A percentile compares a stretch with the other conserved stretches of the same genome.
Evolutionary conservation across 2,888 invertebrate genomes (phyloP).

Genomic region (Cyaniris semiargus): DNA sequence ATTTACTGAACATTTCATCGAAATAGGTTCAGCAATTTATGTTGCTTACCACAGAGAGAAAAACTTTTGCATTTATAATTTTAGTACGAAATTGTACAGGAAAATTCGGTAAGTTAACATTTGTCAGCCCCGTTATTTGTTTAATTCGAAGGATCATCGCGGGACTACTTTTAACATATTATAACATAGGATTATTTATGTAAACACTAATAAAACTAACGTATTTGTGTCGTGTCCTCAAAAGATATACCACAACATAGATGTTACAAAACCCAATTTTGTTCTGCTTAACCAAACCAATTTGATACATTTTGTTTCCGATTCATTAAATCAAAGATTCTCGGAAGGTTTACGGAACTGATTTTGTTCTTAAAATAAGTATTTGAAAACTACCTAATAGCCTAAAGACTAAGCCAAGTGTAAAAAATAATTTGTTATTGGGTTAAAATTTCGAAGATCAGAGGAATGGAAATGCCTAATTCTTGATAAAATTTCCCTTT

Average conservation of each 20-base stretch:
- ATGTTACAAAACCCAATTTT: background rate
- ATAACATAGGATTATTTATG: too few species aligned
- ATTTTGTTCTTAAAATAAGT: background rate
- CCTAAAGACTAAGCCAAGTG: background rate
- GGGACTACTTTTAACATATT: too few species aligned
- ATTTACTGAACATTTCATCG: too few species aligned
- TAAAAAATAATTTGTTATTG: background rate
- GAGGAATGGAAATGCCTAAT: background rate
- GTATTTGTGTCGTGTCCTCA: too few species aligned
- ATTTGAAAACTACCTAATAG: background rate
- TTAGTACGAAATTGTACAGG: too few species aligned
- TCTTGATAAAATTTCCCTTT: background rate
- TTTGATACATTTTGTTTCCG: background rate
- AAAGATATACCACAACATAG: background rate
- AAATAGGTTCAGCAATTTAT: too few species aligned
- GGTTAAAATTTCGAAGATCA: background rate
- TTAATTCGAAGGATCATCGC: too few species aligned
- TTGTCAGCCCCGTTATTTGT: too few species aligned
- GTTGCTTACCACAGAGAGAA: too few species aligned
- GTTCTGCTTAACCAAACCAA: background rate
- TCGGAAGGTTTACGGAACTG: background rate
- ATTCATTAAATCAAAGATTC: background rate
- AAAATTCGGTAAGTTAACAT: too few species aligned
- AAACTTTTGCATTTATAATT: too few species aligned
- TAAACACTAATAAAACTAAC: too few species aligned